Percentiles rank a stretch among this genome's conserved stretches.
Conservation (phyloP, 2,113 vertebrate genomes). For the Notiomystis cincta region DNA sequence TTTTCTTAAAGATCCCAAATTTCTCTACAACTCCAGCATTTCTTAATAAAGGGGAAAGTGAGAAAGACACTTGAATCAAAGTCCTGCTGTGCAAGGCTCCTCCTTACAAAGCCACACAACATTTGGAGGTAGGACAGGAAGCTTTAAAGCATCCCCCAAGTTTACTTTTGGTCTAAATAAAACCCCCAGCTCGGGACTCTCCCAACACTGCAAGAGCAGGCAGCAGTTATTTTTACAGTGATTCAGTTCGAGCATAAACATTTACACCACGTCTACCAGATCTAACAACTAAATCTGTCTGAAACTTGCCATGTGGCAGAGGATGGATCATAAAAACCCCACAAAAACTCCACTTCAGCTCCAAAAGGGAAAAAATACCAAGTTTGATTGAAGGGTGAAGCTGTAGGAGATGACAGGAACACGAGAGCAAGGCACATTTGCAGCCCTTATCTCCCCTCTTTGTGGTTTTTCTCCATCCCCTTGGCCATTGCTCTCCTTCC, state of each 20-base stretch:
- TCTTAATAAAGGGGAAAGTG: neutral
- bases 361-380: neutral
- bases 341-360: neutral
- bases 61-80: accelerated
- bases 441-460: neutral
- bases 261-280: conserved; percentile 28
- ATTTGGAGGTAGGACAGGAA: neutral
- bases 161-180: neutral
- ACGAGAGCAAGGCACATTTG: neutral
- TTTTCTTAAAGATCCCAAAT: neutral
- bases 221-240: conserved; percentile 20
- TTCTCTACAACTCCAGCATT: neutral
- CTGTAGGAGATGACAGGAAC: neutral
- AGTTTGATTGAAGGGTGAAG: neutral
- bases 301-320: neutral
- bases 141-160: neutral
- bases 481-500: neutral
- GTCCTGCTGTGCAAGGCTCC: accelerated
- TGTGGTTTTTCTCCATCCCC: neutral
- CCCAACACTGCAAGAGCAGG: neutral
- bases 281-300: conserved; percentile 13
- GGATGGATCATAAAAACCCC: neutral
- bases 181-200: neutral
- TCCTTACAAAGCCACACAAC: neutral
- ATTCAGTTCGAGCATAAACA: conserved; percentile 29